A percentile compares a stretch with the other conserved stretches of the same genome.
phyloP scores from a whole-genome alignment of 2,888 invertebrate species.

The Lasius fuliginosus region DNA sequence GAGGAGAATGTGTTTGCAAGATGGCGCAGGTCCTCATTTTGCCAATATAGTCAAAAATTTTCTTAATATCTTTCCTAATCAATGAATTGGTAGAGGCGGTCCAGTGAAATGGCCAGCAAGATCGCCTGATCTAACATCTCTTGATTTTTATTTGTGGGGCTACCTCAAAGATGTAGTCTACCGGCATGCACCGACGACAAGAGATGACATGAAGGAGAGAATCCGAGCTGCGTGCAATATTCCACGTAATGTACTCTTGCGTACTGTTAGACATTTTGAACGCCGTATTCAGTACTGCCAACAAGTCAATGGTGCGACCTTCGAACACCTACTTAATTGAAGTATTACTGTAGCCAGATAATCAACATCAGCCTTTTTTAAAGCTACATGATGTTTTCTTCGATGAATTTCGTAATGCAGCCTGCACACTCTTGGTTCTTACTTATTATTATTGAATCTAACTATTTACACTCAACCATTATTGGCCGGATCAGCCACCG shows the following conservation, averaged over 20 bases:
- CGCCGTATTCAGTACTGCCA: constrained; percentile 15
- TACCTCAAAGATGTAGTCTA: constrained; percentile 34
- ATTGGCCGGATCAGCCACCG: too few relatives aligned
- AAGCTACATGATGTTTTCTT: background rate
- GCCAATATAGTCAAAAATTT: background rate
- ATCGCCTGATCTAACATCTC: constrained; percentile 23
- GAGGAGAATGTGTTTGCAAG: constrained; percentile 4
- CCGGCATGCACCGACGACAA: background rate
- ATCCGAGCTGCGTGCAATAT: constrained; percentile 27
- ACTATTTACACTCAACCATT: background rate
- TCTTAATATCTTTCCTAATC: background rate
- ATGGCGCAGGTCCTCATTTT: constrained; percentile 6
- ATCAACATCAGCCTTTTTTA: background rate
- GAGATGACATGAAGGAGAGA: constrained; percentile 21
- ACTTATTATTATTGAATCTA: background rate
- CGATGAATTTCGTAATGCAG: background rate
- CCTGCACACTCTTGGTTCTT: background rate
- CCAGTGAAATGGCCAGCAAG: constrained; percentile 30
- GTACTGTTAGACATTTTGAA: constrained; percentile 15
- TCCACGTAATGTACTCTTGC: constrained; percentile 24
- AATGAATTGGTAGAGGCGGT: constrained; percentile 20
- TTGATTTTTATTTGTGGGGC: constrained; percentile 14
- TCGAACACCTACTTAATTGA: background rate
- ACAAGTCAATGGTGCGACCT: background rate
- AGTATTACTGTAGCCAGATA: background rate